Evolutionary conservation across 1,140 invertebrate genomes (phyloP).

Genomic region (Vanessa atalanta): DNA sequence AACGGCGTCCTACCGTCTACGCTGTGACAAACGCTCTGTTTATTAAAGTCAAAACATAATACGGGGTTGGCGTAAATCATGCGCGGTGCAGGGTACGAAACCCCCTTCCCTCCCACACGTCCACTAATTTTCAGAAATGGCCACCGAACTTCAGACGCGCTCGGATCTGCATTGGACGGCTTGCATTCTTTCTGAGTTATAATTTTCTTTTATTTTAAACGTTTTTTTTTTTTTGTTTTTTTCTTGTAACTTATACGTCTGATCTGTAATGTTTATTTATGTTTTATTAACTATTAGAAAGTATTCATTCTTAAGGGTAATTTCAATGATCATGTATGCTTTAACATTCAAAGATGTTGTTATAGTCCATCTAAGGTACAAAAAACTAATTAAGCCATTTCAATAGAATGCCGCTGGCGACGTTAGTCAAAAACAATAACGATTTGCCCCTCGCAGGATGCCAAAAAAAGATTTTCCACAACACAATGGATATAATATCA

Average conservation of each 20-base stretch:
- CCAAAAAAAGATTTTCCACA: conserved; percentile 20
- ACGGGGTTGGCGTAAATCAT: conserved; percentile 78
- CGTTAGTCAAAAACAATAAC: background rate
- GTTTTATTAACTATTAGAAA: no score
- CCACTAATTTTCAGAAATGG: conserved; percentile 75
- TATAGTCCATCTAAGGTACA: background rate
- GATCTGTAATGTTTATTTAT: background rate
- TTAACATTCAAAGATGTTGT: background rate
- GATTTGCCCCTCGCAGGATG: background rate
- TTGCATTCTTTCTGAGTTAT: conserved; percentile 30
- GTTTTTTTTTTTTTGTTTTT: conserved; percentile 7
- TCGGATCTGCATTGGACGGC: conserved; percentile 48
- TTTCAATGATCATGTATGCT: no score
- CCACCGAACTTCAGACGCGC: conserved; percentile 60
- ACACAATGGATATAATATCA: conserved; percentile 22
- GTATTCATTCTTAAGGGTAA: no score
- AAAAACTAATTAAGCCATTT: background rate
- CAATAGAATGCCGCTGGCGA: background rate
- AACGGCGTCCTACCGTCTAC: conserved; percentile 57
- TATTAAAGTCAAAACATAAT: conserved; percentile 81
- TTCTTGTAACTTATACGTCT: background rate
- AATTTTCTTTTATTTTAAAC: conserved; percentile 17
- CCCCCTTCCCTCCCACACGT: conserved; percentile 51
- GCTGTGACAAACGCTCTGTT: conserved; percentile 72
- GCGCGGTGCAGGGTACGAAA: conserved; percentile 50